Evolutionary conservation across 2,797 vertebrate species (phyloP).

Genomic region (Echeneis naucrates): DNA sequence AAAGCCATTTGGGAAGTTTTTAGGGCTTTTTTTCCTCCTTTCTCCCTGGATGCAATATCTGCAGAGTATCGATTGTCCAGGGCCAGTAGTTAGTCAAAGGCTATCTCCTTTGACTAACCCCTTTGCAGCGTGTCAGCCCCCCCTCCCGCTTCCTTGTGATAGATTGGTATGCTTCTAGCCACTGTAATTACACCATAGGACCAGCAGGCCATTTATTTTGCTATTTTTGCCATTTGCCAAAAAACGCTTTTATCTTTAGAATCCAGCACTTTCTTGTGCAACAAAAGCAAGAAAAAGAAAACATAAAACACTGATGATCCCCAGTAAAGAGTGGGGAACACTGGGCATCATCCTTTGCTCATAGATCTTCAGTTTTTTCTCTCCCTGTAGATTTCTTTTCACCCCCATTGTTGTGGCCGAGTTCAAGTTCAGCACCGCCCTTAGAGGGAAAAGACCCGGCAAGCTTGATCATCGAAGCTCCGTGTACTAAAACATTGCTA

Average conservation of each 20-base stretch:
- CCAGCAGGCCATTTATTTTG: constrained; percentile 98
- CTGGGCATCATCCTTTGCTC: constrained; percentile 48
- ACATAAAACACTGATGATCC: constrained; percentile 87
- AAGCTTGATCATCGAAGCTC: constrained; percentile 1
- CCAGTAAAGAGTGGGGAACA: constrained; percentile 28
- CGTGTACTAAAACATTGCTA: constrained; percentile 1
- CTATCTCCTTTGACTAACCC: constrained; percentile 99
- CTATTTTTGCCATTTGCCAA: constrained; percentile 97
- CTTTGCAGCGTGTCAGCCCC: constrained; percentile 93
- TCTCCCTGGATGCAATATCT: constrained; percentile 92
- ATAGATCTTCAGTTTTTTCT: constrained; percentile 52
- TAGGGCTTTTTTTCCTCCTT: constrained; percentile 76
- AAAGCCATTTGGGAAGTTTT: constrained; percentile 97
- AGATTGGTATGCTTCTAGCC: constrained; percentile 97
- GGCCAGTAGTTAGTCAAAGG: constrained; percentile 99
- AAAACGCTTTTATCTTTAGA: constrained; percentile 95
- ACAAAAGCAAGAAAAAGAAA: constrained; percentile 88
- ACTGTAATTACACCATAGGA: constrained; percentile 97
- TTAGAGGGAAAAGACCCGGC: background rate
- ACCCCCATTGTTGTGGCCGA: background rate
- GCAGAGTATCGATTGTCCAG: constrained; percentile 93
- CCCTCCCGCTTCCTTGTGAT: constrained; percentile 86
- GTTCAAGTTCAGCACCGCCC: constrained; percentile 56
- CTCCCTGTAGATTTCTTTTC: constrained; percentile 50
- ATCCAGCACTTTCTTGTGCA: constrained; percentile 92